Conservation (phyloP, 2,113 vertebrate genomes). For the Nibea coibor region DNA sequence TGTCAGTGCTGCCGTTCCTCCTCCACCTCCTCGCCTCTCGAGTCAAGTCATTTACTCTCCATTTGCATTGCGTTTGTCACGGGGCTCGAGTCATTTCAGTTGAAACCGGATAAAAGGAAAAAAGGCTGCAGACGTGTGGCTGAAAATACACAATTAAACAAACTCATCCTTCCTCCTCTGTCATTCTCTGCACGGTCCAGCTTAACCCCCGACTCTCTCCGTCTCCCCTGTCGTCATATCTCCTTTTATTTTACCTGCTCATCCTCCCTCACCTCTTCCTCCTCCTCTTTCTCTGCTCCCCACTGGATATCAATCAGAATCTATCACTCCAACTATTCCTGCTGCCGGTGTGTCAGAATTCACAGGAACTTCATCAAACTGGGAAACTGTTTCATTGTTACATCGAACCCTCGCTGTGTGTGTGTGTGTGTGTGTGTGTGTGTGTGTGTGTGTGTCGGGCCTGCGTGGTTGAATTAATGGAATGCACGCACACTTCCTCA, state of each 20-base stretch:
- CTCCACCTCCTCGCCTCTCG: background rate
- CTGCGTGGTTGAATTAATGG: slow-evolving; percentile 62
- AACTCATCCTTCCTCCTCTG: background rate
- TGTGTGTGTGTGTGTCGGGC: slow-evolving; percentile 40
- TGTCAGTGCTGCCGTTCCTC: background rate
- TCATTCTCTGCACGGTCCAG: background rate
- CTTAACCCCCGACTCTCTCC: background rate
- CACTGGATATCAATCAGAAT: slow-evolving; percentile 85
- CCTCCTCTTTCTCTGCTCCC: slow-evolving; percentile 61
- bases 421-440: slow-evolving; percentile 65
- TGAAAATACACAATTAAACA: background rate
- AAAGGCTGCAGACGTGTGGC: background rate
- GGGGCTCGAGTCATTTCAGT: background rate
- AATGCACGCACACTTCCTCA: slow-evolving; percentile 57
- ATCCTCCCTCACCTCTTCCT: background rate
- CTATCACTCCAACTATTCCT: slow-evolving; percentile 82
- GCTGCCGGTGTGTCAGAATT: slow-evolving; percentile 83
- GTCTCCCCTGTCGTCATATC: background rate
- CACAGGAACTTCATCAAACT: slow-evolving; percentile 81
- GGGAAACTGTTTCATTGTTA: slow-evolving; percentile 81
- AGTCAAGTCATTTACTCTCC: background rate
- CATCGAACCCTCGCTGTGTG: slow-evolving; percentile 70
- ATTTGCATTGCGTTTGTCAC: background rate
- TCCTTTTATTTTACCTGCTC: slow-evolving; percentile 11
- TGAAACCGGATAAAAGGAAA: background rate